phyloP scores from a whole-genome alignment of 2,888 invertebrate genomes.

The Cremastinae sp. region DNA sequence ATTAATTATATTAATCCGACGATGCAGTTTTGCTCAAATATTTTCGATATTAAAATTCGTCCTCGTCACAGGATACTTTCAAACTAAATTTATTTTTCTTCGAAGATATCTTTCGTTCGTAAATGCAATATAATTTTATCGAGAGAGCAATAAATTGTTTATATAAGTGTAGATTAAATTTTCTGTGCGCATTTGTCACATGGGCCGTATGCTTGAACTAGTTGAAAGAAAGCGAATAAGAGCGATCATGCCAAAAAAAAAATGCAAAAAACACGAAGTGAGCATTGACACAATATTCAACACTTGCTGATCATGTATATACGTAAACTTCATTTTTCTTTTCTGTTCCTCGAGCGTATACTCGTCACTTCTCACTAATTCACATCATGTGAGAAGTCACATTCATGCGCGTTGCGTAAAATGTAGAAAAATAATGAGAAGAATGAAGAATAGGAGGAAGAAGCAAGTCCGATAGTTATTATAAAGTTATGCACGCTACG shows the following conservation, averaged over 20 bases:
- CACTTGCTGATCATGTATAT: slow-evolving; percentile 58
- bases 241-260: slow-evolving; percentile 6
- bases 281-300: slow-evolving; percentile 22
- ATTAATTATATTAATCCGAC: too few species aligned
- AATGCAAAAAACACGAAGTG: slow-evolving; percentile 19
- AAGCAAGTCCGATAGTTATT: slow-evolving; percentile 46
- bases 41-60: too few species aligned
- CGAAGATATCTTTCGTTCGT: too few species aligned
- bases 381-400: slow-evolving; percentile 44
- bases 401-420: slow-evolving; percentile 28
- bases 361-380: slow-evolving; percentile 54
- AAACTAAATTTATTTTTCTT: too few species aligned
- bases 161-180: too few species aligned
- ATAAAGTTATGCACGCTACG: slow-evolving; percentile 63
- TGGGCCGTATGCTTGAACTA: slow-evolving; percentile 61
- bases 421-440: slow-evolving; percentile 19
- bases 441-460: slow-evolving; percentile 17
- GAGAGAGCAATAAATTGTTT: too few species aligned
- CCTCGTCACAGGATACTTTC: too few species aligned
- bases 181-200: slow-evolving; percentile 38
- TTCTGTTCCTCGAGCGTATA: slow-evolving; percentile 17
- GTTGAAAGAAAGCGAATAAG: slow-evolving; percentile 38
- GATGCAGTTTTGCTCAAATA: neutral
- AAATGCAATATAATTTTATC: too few species aligned
- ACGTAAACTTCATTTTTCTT: slow-evolving; percentile 56